These are phyloP conservation scores for Brachyptera risi DNA, from an alignment of 2,888 invertebrate genomes.

Conservation along the genomic window DNA sequence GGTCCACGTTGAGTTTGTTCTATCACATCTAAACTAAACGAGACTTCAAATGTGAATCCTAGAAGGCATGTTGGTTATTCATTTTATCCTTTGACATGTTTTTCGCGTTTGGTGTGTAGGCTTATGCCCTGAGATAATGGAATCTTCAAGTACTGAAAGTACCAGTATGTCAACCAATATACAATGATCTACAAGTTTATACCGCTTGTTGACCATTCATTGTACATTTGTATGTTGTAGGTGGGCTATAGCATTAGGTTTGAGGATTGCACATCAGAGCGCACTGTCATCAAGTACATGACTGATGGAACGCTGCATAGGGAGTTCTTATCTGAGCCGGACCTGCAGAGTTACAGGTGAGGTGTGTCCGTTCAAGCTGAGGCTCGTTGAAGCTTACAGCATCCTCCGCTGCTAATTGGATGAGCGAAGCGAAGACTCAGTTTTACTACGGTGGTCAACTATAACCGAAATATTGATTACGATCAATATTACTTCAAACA, in stretches of 20 bases:
- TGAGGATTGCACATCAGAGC: slow-evolving; percentile 97
- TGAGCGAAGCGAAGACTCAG: no score
- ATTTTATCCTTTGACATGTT: no score
- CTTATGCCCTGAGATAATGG: no score
- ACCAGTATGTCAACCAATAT: not conserved
- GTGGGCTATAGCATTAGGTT: slow-evolving; percentile 83
- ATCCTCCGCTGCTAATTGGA: not conserved
- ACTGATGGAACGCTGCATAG: slow-evolving; percentile 97
- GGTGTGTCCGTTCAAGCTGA: not conserved
- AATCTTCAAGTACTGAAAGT: no score
- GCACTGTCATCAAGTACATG: slow-evolving; percentile 97
- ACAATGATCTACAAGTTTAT: not conserved
- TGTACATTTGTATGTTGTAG: slow-evolving; percentile 40
- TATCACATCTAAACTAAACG: not conserved
- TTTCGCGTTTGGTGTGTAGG: no score
- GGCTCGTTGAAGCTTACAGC: not conserved
- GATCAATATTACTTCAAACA: no score
- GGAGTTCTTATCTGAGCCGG: slow-evolving; percentile 96
- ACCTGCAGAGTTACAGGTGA: slow-evolving; percentile 80
- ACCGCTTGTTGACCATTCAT: no score
- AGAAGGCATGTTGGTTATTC: no score
- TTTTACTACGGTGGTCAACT: no score
- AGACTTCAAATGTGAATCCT: no score
- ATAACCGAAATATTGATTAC: not conserved
- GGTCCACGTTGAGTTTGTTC: not conserved